These are phyloP conservation scores for Masticophis lateralis DNA, from an alignment of 2,797 vertebrate species.

Conservation along the genomic window DNA sequence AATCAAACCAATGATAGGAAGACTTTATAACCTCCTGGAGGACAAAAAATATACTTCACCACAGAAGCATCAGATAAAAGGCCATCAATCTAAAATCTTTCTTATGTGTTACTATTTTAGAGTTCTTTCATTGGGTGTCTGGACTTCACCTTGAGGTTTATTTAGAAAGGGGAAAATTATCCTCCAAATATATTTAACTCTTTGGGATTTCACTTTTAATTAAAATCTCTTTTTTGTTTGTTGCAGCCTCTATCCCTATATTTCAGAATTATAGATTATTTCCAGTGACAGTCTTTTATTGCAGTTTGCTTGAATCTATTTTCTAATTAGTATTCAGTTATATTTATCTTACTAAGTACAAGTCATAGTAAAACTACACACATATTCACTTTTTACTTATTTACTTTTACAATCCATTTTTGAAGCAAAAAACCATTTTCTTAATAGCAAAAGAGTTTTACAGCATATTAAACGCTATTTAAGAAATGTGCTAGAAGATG, in stretches of 20 bases:
- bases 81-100: conserved; percentile 30
- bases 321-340: conserved; percentile 24
- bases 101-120: conserved; percentile 30
- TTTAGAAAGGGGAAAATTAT: conserved; percentile 38
- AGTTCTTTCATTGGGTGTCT: conserved; percentile 50
- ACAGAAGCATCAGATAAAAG: conserved; percentile 26
- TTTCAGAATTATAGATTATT: conserved; percentile 2
- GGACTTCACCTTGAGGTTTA: conserved; percentile 52
- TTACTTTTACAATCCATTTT: conserved; percentile 9
- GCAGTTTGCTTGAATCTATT: not conserved
- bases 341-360: not conserved
- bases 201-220: conserved; percentile 63
- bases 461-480: not conserved
- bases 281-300: conserved; percentile 13
- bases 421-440: not conserved
- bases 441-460: not conserved
- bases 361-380: not conserved
- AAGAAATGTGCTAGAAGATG: not conserved
- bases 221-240: conserved; percentile 38
- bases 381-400: not conserved
- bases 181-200: conserved; percentile 39
- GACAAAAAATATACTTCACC: conserved; percentile 2
- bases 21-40: not conserved
- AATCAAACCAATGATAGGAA: not conserved
- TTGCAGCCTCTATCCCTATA: conserved; percentile 1